Evolutionary conservation across 2,113 vertebrate species (phyloP).

Genomic region (Ictalurus furcatus): DNA sequence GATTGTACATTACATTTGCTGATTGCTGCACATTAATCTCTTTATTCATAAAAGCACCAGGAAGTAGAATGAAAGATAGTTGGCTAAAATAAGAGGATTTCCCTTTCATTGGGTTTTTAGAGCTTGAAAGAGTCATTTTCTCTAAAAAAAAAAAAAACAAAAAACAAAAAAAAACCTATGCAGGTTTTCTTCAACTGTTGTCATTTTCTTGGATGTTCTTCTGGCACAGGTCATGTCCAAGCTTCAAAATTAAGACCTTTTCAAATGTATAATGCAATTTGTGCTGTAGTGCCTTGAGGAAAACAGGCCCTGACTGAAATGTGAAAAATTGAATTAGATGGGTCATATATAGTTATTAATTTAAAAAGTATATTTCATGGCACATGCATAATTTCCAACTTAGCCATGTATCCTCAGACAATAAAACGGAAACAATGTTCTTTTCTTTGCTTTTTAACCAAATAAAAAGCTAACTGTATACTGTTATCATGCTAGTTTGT

Average conservation of each 20-base stretch:
- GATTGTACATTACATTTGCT: conserved; percentile 15
- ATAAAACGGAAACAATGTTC: background rate
- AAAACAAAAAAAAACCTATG: background rate
- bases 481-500: background rate
- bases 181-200: conserved; percentile 7
- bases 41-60: conserved; percentile 17
- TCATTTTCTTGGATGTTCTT: background rate
- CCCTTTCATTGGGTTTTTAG: background rate
- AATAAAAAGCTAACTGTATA: background rate
- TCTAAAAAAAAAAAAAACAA: background rate
- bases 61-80: conserved; percentile 18
- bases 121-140: background rate
- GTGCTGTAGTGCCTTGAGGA: background rate
- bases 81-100: conserved; percentile 17
- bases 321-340: background rate
- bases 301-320: background rate
- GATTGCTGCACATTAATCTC: conserved; percentile 8
- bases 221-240: background rate
- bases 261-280: background rate
- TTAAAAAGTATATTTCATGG: background rate
- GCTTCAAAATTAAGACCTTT: background rate
- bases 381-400: background rate
- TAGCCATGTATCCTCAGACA: background rate
- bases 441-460: background rate
- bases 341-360: background rate